Evolutionary conservation across 2,888 invertebrate genomes (phyloP), one percentile per base, ranked within the genome.

Genomic region (Antheraea yamamai): DNA sequence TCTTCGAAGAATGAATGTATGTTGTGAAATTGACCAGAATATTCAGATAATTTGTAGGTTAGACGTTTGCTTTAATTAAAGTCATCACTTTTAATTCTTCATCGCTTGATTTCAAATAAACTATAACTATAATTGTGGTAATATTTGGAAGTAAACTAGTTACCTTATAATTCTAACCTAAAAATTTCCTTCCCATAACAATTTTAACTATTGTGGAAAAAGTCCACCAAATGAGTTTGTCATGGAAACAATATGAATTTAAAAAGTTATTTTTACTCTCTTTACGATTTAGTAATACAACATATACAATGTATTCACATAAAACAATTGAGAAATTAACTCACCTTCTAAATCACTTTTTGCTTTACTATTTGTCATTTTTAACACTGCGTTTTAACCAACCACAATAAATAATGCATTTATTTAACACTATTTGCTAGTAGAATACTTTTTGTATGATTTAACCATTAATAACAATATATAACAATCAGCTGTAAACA

Each of bases 401-500:
- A 30, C 6, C 72, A 75, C 74, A 71, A 71, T 47, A 70, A 39
- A 70, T 20, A n/a, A 39, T 35, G 18, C 16, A 47, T 47, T 61
- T 72, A 26, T 61, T 51, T 47, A 30, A 58, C 58, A 72, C 26
- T 72, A 12, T 58, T 58, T 20, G 7, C 47, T 10, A 26, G 70
- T 30, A 52, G 61, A 58, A 72, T 47, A 64, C 20, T 39, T 39
- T 39, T 39, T 39, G 18, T 2, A 39, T 20, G 20, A 68, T 66
- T 35, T 3, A 30, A 30, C 3, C 30, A 8, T 26, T 18, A 68
- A 7, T 39, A 70, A 4, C 4, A 66, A 16, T 39, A 68, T 6
- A 30, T 68, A 68, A 68, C 39, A 39, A 66, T 70, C 70, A 70
- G 70, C 70, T 70, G 39, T 39, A 70, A 70, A 70, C 39, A 70